phyloP scores from a whole-genome alignment of 2,797 vertebrate genomes.

The Rhinella marina region DNA sequence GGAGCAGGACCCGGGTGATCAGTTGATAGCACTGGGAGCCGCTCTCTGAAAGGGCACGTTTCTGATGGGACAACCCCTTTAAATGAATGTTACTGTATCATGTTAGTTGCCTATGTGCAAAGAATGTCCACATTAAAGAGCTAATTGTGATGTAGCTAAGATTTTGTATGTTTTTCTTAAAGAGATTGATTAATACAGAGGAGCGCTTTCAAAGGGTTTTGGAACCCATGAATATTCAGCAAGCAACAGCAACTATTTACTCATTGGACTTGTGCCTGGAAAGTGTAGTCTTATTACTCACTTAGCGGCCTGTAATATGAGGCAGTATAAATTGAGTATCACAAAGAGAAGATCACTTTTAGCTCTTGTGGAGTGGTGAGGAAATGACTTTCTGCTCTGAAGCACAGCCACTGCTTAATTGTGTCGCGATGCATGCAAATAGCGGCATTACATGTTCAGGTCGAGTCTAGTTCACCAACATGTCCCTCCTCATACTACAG shows the following conservation, averaged over 20 bases:
- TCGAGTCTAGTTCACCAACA: background rate
- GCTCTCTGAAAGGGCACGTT: too few relatives aligned
- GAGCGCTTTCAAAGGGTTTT: background rate
- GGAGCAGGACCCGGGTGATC: too few relatives aligned
- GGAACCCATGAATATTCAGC: constrained; percentile 45
- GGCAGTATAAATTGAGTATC: constrained; percentile 7
- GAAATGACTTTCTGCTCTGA: background rate
- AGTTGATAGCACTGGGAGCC: too few relatives aligned
- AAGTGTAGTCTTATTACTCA: constrained; percentile 33
- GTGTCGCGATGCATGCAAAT: background rate
- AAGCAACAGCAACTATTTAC: constrained; percentile 23
- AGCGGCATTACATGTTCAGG: background rate
- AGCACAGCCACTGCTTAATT: background rate
- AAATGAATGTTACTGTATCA: background rate
- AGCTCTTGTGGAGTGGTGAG: background rate
- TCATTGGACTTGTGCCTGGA: constrained; percentile 22
- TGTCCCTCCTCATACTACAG: background rate
- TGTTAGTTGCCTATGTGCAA: background rate
- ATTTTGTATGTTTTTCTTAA: background rate
- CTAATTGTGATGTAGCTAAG: background rate
- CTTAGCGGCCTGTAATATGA: constrained; percentile 31
- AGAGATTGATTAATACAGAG: constrained; percentile 26
- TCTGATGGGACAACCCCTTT: too few relatives aligned
- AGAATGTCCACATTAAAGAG: background rate
- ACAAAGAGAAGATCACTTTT: constrained; percentile 18